Evolutionary conservation across 1,140 invertebrate species (phyloP), one percentile per base, ranked within the genome.

Genomic region (Holotrichia oblita): DNA sequence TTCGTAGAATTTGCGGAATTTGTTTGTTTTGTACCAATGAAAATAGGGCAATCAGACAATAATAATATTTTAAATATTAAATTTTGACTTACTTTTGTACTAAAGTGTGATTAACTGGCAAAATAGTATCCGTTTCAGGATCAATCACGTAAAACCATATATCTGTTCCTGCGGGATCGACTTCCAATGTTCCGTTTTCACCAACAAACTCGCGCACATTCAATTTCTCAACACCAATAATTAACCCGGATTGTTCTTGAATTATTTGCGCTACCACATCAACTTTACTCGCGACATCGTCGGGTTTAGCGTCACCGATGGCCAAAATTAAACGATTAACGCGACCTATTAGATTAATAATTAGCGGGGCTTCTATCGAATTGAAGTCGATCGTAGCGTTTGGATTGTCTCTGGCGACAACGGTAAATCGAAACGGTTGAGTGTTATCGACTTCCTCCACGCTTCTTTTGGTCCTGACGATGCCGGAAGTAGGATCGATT

Each of bases 71-170:
- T n/a, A n/a, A n/a, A n/a, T n/a, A n/a, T n/a, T n/a, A n/a, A n/a
- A n/a, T n/a, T n/a, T n/a, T n/a, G n/a, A 69, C 73, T 41, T 87
- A 94, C 93, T 91, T 92, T 82, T 92, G 90, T 10, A 97, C 90
- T 55, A 90, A 85, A 4, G 90, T 89, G 80, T 92, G 92, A 82
- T 96, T 95, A 40, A 92, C 90, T 6, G 90, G 87, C 14, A 97
- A 84, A 80, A 97, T 94, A 48, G 87, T 89, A 77, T 95, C 94
- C 0, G 91, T 94, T 40, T 89, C 89, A 0, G 95, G 95, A 88
- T 97, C 94, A 22, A 97, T 89, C 0, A 93, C 89, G 81, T 96
- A 97, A 85, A 97, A 93, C 94, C 94, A 96, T 3, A 97, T 90
- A 83, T 96, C 95, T 0, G 95, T 96, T 7, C 93, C 93, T n/a